Conservation (phyloP, 2,888 invertebrate genomes). For the Cerceris ruficornis region DNA sequence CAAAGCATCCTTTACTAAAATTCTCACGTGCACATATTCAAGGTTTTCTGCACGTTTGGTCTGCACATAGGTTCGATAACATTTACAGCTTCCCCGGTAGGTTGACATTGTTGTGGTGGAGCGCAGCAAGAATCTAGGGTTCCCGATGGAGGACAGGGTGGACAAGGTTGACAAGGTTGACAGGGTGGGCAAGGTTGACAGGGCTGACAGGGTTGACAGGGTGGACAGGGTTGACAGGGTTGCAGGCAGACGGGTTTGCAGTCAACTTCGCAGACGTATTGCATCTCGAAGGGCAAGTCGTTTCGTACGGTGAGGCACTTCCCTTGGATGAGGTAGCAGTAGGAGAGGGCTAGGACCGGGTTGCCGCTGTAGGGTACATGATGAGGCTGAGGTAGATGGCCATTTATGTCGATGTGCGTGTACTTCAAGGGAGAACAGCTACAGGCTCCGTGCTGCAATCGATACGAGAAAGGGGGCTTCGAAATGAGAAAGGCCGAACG, state of each 20-base stretch:
- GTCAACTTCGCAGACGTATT: conserved; percentile 72
- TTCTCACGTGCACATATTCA: conserved; percentile 32
- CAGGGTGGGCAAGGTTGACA: conserved; percentile 13
- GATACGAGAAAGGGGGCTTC: conserved; percentile 45
- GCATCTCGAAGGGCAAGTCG: conserved; percentile 73
- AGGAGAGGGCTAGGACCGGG: conserved; percentile 88
- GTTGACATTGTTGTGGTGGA: conserved; percentile 24
- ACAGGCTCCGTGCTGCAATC: conserved; percentile 76
- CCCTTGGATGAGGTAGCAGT: conserved; percentile 82
- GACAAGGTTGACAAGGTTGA: conserved; percentile 40
- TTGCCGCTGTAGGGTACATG: conserved; percentile 89
- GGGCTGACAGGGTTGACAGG: conserved; percentile 14
- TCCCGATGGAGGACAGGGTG: conserved; percentile 26
- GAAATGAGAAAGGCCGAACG: conserved; percentile 5
- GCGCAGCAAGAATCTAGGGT: conserved; percentile 17
- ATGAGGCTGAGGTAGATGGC: conserved; percentile 72
- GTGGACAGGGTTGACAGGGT: conserved; percentile 61
- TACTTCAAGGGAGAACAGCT: conserved; percentile 87
- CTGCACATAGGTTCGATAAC: conserved; percentile 61
- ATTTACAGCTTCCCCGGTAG: conserved; percentile 48
- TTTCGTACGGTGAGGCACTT: conserved; percentile 75
- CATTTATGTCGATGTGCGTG: conserved; percentile 92
- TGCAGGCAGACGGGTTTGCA: conserved; percentile 70
- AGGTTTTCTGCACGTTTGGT: conserved; percentile 64
- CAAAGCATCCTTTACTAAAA: too few relatives aligned